A percentile compares a stretch with the other conserved stretches of the same genome.
Evolutionary conservation across 2,797 vertebrate genomes (phyloP).

Genomic region (Numenius phaeopus): DNA sequence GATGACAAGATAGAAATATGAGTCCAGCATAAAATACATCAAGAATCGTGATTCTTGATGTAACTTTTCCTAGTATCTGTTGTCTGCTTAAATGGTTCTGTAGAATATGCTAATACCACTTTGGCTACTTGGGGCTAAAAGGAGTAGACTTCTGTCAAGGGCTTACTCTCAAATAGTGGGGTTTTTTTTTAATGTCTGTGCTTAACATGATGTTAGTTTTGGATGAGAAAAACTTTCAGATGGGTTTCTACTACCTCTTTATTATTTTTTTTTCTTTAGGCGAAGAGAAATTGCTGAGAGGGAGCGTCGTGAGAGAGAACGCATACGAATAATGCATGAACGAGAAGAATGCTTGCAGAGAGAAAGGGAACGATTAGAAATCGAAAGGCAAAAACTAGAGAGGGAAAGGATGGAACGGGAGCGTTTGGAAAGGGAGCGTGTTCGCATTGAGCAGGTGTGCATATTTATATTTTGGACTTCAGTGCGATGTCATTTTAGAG

Average conservation of each 20-base stretch:
- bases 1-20: not conserved
- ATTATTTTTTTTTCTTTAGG: slow-evolving; percentile 67
- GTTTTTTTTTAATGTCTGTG: not conserved
- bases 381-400: slow-evolving; percentile 94
- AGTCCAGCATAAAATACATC: not conserved
- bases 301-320: slow-evolving; percentile 90
- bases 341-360: slow-evolving; percentile 91
- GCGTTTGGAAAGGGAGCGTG: slow-evolving; percentile 92
- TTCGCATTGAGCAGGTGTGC: slow-evolving; percentile 95
- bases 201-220: not conserved
- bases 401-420: slow-evolving; percentile 95
- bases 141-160: not conserved
- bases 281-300: slow-evolving; percentile 92
- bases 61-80: not conserved
- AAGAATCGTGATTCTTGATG: not conserved
- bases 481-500: not conserved
- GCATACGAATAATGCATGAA: slow-evolving; percentile 89
- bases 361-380: slow-evolving; percentile 93
- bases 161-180: not conserved
- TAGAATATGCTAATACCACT: not conserved
- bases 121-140: not conserved
- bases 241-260: not conserved
- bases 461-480: not conserved
- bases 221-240: not conserved
- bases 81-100: not conserved